Evolutionary conservation across 2,888 invertebrate species (phyloP).

Genomic region (Schrankia costaestrigalis): DNA sequence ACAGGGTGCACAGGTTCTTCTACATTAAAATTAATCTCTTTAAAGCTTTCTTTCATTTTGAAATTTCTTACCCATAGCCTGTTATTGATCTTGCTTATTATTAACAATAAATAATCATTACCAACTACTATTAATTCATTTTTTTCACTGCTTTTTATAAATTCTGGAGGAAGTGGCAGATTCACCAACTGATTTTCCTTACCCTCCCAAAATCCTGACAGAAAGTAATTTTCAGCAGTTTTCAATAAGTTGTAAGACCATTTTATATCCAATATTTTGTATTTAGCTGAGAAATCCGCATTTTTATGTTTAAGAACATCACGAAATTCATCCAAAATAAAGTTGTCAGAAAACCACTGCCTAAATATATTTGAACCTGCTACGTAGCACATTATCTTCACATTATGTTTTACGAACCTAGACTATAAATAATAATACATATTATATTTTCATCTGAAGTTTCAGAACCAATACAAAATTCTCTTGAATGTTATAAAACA

Average conservation of each 20-base stretch:
- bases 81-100: slow-evolving; percentile 38
- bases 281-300: slow-evolving; percentile 23
- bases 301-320: slow-evolving; percentile 18
- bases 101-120: slow-evolving; percentile 54
- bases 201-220: slow-evolving; percentile 56
- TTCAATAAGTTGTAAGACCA: slow-evolving; percentile 70
- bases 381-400: slow-evolving; percentile 43
- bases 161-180: slow-evolving; percentile 45
- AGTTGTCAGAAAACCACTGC: slow-evolving; percentile 55
- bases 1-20: slow-evolving; percentile 38
- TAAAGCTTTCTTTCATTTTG: slow-evolving; percentile 34
- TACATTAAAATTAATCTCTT: slow-evolving; percentile 38
- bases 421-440: neutral
- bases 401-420: neutral
- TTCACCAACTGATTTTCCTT: slow-evolving; percentile 41
- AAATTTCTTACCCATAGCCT: slow-evolving; percentile 49
- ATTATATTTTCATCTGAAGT: neutral
- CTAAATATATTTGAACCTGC: slow-evolving; percentile 67
- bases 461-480: too few species aligned
- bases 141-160: slow-evolving; percentile 9
- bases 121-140: slow-evolving; percentile 45
- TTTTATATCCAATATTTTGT: slow-evolving; percentile 43
- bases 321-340: slow-evolving; percentile 43
- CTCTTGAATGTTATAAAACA: too few species aligned
- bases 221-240: slow-evolving; percentile 39